A percentile compares a stretch with the other conserved stretches of the same genome.
phyloP scores from a whole-genome alignment of 2,797 vertebrate species.

The Brachymystax lenok region DNA sequence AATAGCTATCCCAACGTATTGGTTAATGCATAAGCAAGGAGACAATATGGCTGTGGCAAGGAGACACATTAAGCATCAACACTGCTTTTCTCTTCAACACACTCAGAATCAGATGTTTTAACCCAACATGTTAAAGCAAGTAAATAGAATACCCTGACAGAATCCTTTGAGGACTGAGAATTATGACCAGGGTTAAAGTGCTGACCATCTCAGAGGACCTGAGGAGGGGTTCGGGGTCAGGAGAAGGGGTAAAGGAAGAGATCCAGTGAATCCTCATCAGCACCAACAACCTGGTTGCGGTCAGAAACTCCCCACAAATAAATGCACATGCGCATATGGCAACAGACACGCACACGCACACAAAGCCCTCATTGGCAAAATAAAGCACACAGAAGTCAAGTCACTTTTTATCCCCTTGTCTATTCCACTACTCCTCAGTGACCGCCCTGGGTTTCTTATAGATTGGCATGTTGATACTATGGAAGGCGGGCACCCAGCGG shows the following conservation, averaged over 20 bases:
- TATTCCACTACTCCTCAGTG: conserved; percentile 56
- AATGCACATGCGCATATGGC: conserved; percentile 55
- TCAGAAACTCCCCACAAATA: conserved; percentile 23
- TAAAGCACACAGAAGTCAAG: conserved; percentile 3
- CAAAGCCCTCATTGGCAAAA: conserved; percentile 45
- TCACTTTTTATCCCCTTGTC: neutral
- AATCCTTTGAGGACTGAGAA: conserved; percentile 35
- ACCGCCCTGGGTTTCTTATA: conserved; percentile 79
- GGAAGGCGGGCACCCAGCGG: conserved; percentile 91
- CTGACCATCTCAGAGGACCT: conserved; percentile 53
- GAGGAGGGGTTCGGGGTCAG: conserved; percentile 27
- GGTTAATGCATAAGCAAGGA: neutral
- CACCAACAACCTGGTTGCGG: conserved; percentile 46
- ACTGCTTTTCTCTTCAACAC: neutral
- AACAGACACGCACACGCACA: conserved; percentile 23
- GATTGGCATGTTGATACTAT: conserved; percentile 87
- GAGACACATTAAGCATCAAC: neutral
- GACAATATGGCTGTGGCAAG: neutral
- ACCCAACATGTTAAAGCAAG: conserved; percentile 1
- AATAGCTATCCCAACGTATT: neutral
- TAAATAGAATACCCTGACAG: conserved; percentile 38
- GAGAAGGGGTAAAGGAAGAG: conserved; percentile 11
- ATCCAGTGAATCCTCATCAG: conserved; percentile 29
- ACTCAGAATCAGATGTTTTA: neutral
- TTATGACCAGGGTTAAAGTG: conserved; percentile 57